Percentiles rank a stretch among this genome's conserved stretches.
phyloP scores from a whole-genome alignment of 2,888 invertebrate genomes.

The Eristalis arbustorum region DNA sequence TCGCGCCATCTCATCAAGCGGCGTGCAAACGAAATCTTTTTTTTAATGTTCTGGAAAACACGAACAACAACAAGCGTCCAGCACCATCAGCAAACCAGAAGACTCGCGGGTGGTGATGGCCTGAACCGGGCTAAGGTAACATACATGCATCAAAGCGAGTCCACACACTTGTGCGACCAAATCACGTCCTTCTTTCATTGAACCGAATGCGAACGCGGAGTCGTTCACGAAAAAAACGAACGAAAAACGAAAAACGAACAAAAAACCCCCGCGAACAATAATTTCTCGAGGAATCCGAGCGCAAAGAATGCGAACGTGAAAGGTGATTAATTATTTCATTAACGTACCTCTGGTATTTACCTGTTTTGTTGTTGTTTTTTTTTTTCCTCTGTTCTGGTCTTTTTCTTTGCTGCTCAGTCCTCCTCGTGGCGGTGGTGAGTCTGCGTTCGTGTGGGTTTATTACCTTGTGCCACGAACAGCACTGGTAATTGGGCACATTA shows the following conservation, averaged over 20 bases:
- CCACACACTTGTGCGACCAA: constrained; percentile 57
- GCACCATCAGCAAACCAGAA: not conserved
- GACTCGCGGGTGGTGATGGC: not conserved
- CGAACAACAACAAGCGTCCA: constrained; percentile 15
- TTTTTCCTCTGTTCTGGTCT: not conserved
- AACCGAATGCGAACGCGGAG: constrained; percentile 53
- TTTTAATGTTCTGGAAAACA: constrained; percentile 62
- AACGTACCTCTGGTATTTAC: constrained; percentile 64
- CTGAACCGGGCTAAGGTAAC: not conserved
- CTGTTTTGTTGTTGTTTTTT: constrained; percentile 2
- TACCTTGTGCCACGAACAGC: constrained; percentile 53
- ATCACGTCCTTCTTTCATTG: constrained; percentile 66
- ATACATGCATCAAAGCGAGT: constrained; percentile 46
- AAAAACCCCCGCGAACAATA: constrained; percentile 61
- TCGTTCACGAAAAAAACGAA: no score
- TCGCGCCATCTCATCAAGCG: not conserved
- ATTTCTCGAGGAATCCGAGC: constrained; percentile 63
- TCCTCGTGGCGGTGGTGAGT: not conserved
- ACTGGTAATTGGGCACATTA: constrained; percentile 64
- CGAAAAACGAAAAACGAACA: no score
- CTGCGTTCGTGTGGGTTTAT: constrained; percentile 2
- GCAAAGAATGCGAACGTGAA: constrained; percentile 65
- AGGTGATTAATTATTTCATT: constrained; percentile 71
- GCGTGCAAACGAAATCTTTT: constrained; percentile 30
- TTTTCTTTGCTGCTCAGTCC: not conserved